Base-by-base conservation (phyloP, 2,797 vertebrate genomes). In the Hybognathus amarus region DNA sequence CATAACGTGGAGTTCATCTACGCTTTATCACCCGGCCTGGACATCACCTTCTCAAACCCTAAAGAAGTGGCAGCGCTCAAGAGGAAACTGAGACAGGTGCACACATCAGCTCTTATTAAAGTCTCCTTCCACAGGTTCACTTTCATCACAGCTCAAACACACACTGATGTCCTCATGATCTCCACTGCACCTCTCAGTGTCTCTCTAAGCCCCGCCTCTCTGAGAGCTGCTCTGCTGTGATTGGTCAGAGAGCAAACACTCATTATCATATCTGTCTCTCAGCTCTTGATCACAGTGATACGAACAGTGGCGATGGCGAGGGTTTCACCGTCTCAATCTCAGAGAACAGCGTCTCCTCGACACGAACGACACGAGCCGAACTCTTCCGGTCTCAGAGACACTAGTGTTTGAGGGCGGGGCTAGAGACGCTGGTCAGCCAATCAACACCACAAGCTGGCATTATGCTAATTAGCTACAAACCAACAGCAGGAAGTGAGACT, bases 41-140 rank as follows among this genome's bases (percentile, higher is more conserved):
- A 99, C 90, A 96, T 99, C 59, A 99, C 98, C 18, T 99, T 99
- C 90, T 99, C 98, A 79, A 99, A 97, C 92, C 96, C 96, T 56
- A 98, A 96, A 89, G 98, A 99, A 88, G 94, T 97, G 0, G 91
- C 94, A 4, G 95, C 97, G 0, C 90, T 99, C 86, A 98, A 98
- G 90, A 97, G 95, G 89, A 99, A 99, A 90, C 92, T 99, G 84
- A 96, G 97, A 75, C 98, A 99, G 97, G 98, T 83, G 50, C 24
- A 6, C 5, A 15, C 45, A 47, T 47, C 45, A 5, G 0, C 0
- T 45, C 4, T 5, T 45, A 5, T 13, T 9, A 22, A 22, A 22
- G 20, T 42, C 50, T 52, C 22, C 54, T n/a, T 3, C 52, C 3
- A 10, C 20, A 54, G 20, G 2, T 22, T 52, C 1, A 8, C 50